Conservation (phyloP, 2,113 vertebrate species). For the Tragelaphus buxtoni region DNA sequence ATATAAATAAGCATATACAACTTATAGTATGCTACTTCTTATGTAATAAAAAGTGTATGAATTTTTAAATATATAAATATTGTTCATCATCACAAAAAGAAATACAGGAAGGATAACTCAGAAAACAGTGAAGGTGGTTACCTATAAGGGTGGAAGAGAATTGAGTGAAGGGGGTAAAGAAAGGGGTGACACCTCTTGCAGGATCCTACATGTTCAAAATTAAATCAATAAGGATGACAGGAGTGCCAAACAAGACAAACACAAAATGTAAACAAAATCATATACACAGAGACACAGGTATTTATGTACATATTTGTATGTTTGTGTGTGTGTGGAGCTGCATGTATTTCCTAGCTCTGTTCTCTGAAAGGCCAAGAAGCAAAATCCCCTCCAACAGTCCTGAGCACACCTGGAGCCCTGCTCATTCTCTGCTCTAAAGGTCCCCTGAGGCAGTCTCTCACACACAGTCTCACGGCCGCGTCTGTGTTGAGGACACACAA, state of each 20-base stretch:
- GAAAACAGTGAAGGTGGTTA: not conserved
- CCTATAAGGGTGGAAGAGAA: not conserved
- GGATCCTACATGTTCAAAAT: not conserved
- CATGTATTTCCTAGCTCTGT: not conserved
- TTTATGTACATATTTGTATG: not conserved
- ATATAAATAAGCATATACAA: not conserved
- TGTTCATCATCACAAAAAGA: not conserved
- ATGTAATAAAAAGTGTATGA: not conserved
- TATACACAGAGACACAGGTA: not conserved
- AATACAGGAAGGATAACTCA: not conserved
- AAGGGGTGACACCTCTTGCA: not conserved
- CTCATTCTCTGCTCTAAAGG: not conserved
- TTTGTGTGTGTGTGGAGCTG: not conserved
- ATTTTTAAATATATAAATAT: not conserved
- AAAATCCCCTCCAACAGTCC: not conserved
- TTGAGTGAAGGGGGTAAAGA: not conserved
- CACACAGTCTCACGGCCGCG: no score
- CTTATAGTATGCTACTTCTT: not conserved
- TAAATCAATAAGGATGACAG: not conserved
- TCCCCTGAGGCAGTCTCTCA: not conserved
- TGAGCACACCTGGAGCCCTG: not conserved
- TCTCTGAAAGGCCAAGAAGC: not conserved
- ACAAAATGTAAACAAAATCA: not conserved
- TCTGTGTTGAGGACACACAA: not conserved
- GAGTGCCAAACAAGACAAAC: not conserved